Conservation (phyloP, 2,797 vertebrate genomes). For the Hydrocynus forskahlii region DNA sequence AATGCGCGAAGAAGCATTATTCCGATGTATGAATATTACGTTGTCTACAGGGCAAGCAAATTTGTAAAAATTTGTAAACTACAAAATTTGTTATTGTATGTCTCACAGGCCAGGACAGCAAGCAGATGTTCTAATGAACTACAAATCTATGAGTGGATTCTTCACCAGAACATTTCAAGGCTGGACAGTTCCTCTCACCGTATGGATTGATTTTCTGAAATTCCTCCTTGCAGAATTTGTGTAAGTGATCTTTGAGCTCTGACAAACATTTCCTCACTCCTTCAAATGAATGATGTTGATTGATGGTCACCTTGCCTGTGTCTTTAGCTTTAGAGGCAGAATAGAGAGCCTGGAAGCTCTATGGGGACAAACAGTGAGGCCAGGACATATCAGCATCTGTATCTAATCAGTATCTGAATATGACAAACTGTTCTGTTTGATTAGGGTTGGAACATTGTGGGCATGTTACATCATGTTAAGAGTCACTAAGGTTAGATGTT, state of each 20-base stretch:
- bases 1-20: not conserved
- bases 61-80: not conserved
- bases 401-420: not conserved
- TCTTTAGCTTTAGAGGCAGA: slow-evolving; percentile 1
- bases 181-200: slow-evolving; percentile 14
- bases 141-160: not conserved
- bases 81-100: not conserved
- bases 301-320: not conserved
- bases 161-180: not conserved
- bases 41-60: no score
- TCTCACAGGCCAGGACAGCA: not conserved
- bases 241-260: slow-evolving; percentile 26
- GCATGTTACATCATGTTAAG: not conserved
- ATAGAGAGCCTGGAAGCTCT: slow-evolving; percentile 27
- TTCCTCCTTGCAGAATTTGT: slow-evolving; percentile 36
- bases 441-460: not conserved
- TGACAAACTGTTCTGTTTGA: not conserved
- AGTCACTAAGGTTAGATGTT: not conserved
- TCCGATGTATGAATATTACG: not conserved
- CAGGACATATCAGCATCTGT: not conserved
- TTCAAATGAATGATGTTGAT: slow-evolving; percentile 32
- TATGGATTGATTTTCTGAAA: slow-evolving; percentile 28
- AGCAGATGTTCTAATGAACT: not conserved
- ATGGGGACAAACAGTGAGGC: not conserved
- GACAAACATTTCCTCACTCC: slow-evolving; percentile 34